Percentiles rank a stretch among this genome's conserved stretches.
phyloP scores from a whole-genome alignment of 2,888 invertebrate genomes.

The Parnassius smintheus region DNA sequence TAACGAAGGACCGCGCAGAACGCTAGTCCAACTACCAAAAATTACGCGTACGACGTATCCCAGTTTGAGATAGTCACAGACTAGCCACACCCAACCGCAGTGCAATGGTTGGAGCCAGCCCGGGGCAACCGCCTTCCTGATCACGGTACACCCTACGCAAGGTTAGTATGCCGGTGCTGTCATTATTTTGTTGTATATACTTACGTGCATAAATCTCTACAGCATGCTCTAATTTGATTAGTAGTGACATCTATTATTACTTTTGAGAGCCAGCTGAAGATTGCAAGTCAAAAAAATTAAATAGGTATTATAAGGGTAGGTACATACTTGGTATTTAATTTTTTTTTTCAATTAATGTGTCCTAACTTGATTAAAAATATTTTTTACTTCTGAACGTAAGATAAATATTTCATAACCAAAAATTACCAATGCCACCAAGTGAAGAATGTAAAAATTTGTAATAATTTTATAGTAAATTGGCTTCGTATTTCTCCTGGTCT shows the following conservation, averaged over 20 bases:
- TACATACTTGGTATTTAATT: not conserved
- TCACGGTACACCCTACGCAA: constrained; percentile 88
- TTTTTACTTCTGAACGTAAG: too few relatives aligned
- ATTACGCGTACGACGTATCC: constrained; percentile 83
- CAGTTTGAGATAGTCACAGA: constrained; percentile 80
- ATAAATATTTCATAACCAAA: too few relatives aligned
- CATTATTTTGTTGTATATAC: constrained; percentile 43
- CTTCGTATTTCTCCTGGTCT: too few relatives aligned
- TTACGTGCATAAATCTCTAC: constrained; percentile 41
- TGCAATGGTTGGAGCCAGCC: constrained; percentile 85
- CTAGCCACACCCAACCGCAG: constrained; percentile 80
- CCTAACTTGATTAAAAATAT: too few relatives aligned
- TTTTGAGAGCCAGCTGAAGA: constrained; percentile 20
- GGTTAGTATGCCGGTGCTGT: constrained; percentile 80
- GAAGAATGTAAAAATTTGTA: too few relatives aligned
- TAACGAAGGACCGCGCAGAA: constrained; percentile 79
- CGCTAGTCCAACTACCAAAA: constrained; percentile 84
- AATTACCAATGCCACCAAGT: too few relatives aligned
- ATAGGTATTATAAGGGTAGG: not conserved
- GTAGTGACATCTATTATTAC: constrained; percentile 63
- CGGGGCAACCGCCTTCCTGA: constrained; percentile 84
- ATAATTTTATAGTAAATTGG: too few relatives aligned
- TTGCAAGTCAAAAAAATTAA: constrained; percentile 29
- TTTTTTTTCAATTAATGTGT: not conserved
- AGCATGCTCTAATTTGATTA: constrained; percentile 51